A percentile compares a stretch with the other conserved stretches of the same genome.
phyloP scores from a whole-genome alignment of 2,797 vertebrate species.

The Apodemus agrarius region DNA sequence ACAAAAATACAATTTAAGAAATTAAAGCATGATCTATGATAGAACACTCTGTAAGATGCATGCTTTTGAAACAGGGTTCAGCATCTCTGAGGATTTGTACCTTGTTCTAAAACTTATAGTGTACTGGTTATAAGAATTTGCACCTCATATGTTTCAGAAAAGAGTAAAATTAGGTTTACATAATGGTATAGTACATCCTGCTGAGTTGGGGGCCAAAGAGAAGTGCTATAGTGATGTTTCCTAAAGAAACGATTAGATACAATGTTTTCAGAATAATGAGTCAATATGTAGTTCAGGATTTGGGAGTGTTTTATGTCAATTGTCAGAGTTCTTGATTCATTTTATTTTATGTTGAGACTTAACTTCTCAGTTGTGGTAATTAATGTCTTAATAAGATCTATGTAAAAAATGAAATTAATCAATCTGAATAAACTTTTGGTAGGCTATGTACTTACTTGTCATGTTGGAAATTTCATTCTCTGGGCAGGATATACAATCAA shows the following conservation, averaged over 20 bases:
- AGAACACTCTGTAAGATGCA: background rate
- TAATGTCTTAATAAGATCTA: background rate
- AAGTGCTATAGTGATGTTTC: background rate
- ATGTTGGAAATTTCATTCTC: background rate
- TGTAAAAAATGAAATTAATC: background rate
- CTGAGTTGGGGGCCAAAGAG: background rate
- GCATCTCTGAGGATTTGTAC: background rate
- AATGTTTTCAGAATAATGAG: background rate
- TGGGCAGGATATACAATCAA: background rate
- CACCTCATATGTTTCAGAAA: background rate
- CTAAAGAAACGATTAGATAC: background rate
- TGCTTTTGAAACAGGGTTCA: background rate
- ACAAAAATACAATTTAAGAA: background rate
- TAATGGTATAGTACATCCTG: background rate
- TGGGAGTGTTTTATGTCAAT: background rate
- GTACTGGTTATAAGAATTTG: background rate
- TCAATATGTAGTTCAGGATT: background rate
- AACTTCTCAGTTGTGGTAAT: background rate
- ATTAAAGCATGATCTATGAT: background rate
- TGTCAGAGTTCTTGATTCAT: background rate
- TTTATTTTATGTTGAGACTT: background rate
- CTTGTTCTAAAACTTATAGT: background rate
- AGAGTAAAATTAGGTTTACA: background rate
- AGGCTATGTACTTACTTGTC: background rate
- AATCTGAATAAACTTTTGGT: background rate